phyloP scores from a whole-genome alignment of 2,797 vertebrate genomes.

The Siniperca scherzeri region DNA sequence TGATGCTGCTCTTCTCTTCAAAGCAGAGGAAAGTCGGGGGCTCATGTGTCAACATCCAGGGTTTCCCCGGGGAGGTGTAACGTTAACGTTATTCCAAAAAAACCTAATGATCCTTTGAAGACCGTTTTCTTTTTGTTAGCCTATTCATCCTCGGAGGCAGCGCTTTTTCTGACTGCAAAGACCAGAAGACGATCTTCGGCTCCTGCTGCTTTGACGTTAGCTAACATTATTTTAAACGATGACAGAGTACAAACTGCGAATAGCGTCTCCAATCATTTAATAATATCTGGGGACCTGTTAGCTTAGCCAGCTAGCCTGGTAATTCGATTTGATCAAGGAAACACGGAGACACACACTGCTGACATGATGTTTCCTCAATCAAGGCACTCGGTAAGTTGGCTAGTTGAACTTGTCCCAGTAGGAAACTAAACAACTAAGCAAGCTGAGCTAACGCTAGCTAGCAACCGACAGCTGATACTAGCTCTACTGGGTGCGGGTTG shows the following conservation, averaged over 20 bases:
- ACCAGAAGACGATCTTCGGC: conserved; percentile 36
- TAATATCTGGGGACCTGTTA: conserved; percentile 74
- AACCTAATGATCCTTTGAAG: conserved; percentile 52
- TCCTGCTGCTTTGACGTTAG: conserved; percentile 63
- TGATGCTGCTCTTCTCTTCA: conserved; percentile 77
- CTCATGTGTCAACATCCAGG: conserved; percentile 83
- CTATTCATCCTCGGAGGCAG: conserved; percentile 20
- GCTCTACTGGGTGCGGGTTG: conserved; percentile 47
- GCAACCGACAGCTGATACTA: conserved; percentile 67
- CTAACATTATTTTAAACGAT: conserved; percentile 77
- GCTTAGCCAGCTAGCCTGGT: conserved; percentile 79
- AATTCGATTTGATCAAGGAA: conserved; percentile 47
- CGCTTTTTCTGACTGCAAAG: not conserved
- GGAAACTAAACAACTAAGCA: conserved; percentile 33
- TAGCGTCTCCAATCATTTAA: conserved; percentile 73
- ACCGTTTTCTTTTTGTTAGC: conserved; percentile 23
- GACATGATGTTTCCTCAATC: conserved; percentile 99
- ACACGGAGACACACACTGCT: conserved; percentile 80
- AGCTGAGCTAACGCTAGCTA: conserved; percentile 73
- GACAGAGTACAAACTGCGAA: conserved; percentile 78
- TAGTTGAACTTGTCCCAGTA: conserved; percentile 56
- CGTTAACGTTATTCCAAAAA: conserved; percentile 67
- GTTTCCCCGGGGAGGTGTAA: conserved; percentile 75
- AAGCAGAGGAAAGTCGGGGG: conserved; percentile 76
- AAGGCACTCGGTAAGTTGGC: conserved; percentile 94